Conservation (phyloP, 2,888 invertebrate genomes). For the Platerodrilus igneus region DNA sequence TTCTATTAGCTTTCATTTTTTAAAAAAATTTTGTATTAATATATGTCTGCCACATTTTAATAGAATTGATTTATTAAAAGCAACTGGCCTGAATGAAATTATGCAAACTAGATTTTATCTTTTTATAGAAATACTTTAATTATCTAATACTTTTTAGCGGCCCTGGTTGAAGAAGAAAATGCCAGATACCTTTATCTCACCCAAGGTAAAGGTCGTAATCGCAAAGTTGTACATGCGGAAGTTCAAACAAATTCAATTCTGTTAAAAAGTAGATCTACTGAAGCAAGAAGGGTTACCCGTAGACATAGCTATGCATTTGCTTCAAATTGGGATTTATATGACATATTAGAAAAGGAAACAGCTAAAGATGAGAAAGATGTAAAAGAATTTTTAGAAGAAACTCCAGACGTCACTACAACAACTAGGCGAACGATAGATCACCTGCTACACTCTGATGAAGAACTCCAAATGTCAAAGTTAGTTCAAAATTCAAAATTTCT, state of each 20-base stretch:
- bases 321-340: constrained; percentile 74
- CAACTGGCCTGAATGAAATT: no score
- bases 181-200: constrained; percentile 64
- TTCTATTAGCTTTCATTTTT: no score
- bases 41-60: no score
- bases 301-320: constrained; percentile 61
- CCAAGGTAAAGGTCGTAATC: constrained; percentile 61
- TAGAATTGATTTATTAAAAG: no score
- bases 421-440: constrained; percentile 32
- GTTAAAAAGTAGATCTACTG: constrained; percentile 61
- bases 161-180: constrained; percentile 58
- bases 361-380: constrained; percentile 40
- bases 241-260: constrained; percentile 63
- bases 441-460: constrained; percentile 34
- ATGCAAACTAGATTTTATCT: no score
- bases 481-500: constrained; percentile 49
- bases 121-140: no score
- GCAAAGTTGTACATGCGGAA: constrained; percentile 63
- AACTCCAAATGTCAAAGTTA: constrained; percentile 42
- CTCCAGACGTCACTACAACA: constrained; percentile 22
- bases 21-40: no score
- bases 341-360: constrained; percentile 52
- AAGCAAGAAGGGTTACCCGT: constrained; percentile 53
- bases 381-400: constrained; percentile 37
- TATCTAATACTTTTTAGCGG: constrained; percentile 46